Base-by-base conservation (phyloP, 1,140 invertebrate species). In the Melitaea cinxia region DNA sequence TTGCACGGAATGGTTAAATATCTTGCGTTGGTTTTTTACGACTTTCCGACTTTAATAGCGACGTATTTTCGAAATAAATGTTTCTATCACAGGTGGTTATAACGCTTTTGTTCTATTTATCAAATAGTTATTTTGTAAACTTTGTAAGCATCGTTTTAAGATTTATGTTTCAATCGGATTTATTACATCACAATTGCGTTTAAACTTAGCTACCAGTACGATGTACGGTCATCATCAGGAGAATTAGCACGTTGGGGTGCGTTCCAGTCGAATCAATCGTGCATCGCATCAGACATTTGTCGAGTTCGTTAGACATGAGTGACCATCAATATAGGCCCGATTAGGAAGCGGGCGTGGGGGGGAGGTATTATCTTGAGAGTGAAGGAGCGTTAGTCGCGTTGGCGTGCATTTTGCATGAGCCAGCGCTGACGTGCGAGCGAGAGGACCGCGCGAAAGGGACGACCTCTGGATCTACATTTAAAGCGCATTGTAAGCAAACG, bases 401-500 rank as follows among this genome's bases (percentile, higher is more conserved):
- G 65, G 70, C 80, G 72, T 89, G 77, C 78, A 88, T 88, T 87
- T 88, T 89, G 81, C 78, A 89, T 89, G 83, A 86, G 85, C 76
- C 64, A 69, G 79, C 77, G 76, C 78, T 76, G 77, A 67, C 59
- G 78, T 65, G 74, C 50, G 77, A 82, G 73, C 50, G 75, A 76
- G 78, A 78, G 60, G 47, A 23, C 15, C 33, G 73, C 42, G 66
- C 52, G 75, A 85, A 42, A 68, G 75, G 60, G 79, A 84, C 69
- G 66, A 54, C 58, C 75, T 77, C 74, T 78, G 78, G 80, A 88
- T 90, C 84, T 90, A 90, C 88, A 90, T 88, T 90, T 90, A 88
- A 88, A 90, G 88, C 84, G 84, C 84, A 88, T 90, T 88, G 88
- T 88, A 88, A 90, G 85, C 88, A 88, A 87, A 80, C 78, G 78